Base-by-base conservation (phyloP, 2,797 vertebrate genomes). In the Cirrhinus molitorella region DNA sequence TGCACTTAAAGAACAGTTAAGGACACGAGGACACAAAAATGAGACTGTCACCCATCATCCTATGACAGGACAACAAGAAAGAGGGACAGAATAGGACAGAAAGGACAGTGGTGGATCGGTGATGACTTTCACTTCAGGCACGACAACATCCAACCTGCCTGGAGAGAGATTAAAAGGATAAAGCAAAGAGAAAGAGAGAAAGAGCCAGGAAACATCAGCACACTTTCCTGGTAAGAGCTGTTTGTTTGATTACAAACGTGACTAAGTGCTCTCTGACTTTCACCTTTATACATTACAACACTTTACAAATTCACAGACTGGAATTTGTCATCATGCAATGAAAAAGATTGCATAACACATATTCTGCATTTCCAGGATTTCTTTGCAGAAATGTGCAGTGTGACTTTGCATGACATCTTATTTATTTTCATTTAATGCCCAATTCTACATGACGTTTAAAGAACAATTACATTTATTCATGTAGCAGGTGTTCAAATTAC, bases 91-190 rank as follows among this genome's bases (percentile, higher is more conserved):
- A 34, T 3, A 28, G 66, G 47, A 43, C 65, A 21, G 66, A 47
- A n/a, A 57, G 34, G 37, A 71, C 66, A 21, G 40, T 23, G 34
- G 68, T 7, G 37, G 53, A 71, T 49, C 9, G 43, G 79, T 72
- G 80, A 81, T 81, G 68, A 71, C 55, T 61, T 72, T 45, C 14
- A n/a, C 19, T 59, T 34, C 79, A 81, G 19, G 57, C 10, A 51
- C 57, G 1, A 40, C 43, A 63, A 13, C 70, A 81, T 51, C 57
- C 70, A 73, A 81, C 43, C 79, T 72, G 68, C 14, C 55, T 19
- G 68, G 63, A 21, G 1, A 78, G 40, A 61, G 21, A 71, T 10
- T 78, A 5, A 71, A 47, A 68, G 40, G 75, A 51, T 47, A 28
- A 63, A 51, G 59, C n/a, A 55, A 47, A 79, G 55, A 72, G 23